Evolutionary conservation across 2,888 invertebrate genomes (phyloP).

Genomic region (Archips crataeganus): DNA sequence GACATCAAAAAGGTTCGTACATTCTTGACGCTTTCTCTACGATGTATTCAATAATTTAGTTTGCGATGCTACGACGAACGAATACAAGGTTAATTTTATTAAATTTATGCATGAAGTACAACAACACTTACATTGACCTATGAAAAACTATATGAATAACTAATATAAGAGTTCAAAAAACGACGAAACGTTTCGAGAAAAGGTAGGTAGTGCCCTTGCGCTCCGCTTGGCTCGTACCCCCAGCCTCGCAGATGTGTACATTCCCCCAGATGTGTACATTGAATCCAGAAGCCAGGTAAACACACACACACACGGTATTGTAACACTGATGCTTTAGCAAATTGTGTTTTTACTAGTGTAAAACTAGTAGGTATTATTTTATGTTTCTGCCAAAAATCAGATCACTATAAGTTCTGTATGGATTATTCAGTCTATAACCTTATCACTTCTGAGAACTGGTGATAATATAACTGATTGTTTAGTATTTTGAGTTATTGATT

Average conservation of each 20-base stretch:
- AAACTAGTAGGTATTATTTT: too few relatives aligned
- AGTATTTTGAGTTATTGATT: constrained; percentile 24
- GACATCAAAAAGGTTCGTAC: constrained; percentile 92
- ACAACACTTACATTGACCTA: too few relatives aligned
- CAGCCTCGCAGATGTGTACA: too few relatives aligned
- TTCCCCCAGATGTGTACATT: too few relatives aligned
- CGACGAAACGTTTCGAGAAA: too few relatives aligned
- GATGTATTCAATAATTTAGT: constrained; percentile 36
- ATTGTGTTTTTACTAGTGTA: too few relatives aligned
- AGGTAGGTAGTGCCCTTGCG: too few relatives aligned
- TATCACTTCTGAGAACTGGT: constrained; percentile 26
- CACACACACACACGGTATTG: too few relatives aligned
- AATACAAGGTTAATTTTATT: constrained; percentile 18
- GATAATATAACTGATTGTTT: constrained; percentile 28
- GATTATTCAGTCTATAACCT: constrained; percentile 1
- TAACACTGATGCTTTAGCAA: background rate
- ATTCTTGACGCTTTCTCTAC: constrained; percentile 9
- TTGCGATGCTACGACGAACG: constrained; percentile 23
- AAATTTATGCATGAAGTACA: constrained; percentile 4
- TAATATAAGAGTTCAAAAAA: too few relatives aligned
- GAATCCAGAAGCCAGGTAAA: background rate
- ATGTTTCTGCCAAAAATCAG: background rate
- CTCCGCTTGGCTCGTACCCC: too few relatives aligned
- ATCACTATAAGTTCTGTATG: background rate
- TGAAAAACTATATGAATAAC: too few relatives aligned